These are phyloP conservation scores for Micrastur ruficollis DNA, from an alignment of 2,797 vertebrate species.

Conservation along the genomic window DNA sequence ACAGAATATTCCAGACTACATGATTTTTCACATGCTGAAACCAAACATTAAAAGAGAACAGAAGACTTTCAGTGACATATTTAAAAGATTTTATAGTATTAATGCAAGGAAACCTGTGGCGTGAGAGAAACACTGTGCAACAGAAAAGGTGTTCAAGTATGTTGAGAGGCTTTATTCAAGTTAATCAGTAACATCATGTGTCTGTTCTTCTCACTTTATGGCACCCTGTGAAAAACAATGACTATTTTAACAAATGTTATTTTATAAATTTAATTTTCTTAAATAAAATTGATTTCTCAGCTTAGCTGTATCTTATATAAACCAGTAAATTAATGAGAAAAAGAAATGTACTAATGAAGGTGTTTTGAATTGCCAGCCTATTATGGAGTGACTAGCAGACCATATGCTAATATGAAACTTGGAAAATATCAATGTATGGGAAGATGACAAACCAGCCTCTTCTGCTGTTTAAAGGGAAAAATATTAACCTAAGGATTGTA, in stretches of 20 bases:
- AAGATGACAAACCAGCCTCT: neutral
- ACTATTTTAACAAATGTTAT: neutral
- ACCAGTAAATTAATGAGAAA: neutral
- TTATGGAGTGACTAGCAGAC: neutral
- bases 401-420: neutral
- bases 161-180: neutral
- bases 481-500: neutral
- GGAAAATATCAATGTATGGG: neutral
- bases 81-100: neutral
- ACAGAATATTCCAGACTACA: neutral
- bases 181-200: neutral
- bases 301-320: neutral
- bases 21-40: neutral
- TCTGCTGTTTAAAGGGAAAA: neutral
- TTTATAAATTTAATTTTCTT: neutral
- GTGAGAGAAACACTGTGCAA: neutral
- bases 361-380: neutral
- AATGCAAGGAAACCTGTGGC: neutral
- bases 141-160: neutral
- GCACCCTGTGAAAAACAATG: neutral
- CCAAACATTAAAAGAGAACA: neutral
- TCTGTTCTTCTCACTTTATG: neutral
- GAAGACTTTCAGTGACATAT: neutral
- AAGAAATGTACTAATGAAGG: neutral
- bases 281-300: neutral